Conservation (phyloP, 2,888 invertebrate genomes). For the Dinocampus coccinellae region DNA sequence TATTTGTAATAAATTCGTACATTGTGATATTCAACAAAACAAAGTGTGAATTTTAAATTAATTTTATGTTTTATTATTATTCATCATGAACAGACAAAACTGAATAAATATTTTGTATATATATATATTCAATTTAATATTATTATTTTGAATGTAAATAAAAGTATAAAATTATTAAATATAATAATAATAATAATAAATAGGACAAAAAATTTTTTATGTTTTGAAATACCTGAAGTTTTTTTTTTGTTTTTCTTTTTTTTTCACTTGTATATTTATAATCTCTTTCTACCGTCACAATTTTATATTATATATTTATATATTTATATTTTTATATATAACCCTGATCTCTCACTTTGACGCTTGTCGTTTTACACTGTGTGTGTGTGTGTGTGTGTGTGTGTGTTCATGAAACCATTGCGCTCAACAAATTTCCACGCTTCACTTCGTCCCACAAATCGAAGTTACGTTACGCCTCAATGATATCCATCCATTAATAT, state of each 20-base stretch:
- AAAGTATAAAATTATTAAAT: not conserved
- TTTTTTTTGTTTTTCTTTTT: not conserved
- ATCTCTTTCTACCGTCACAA: not conserved
- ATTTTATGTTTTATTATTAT: not conserved
- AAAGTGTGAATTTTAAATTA: not conserved
- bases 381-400: not conserved
- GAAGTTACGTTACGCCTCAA: conserved; percentile 29
- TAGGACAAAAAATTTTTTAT: not conserved
- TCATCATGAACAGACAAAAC: not conserved
- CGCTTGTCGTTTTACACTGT: not conserved
- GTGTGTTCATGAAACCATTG: not conserved
- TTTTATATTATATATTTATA: not conserved
- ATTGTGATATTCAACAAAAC: not conserved
- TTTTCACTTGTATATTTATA: not conserved
- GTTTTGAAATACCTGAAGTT: not conserved
- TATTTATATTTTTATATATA: not conserved
- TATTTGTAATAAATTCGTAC: not conserved
- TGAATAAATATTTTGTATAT: not conserved
- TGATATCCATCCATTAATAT: not conserved
- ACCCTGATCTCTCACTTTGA: conserved; percentile 25
- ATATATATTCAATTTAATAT: not conserved
- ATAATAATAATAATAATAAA: not conserved
- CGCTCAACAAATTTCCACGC: conserved; percentile 29
- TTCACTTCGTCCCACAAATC: conserved; percentile 29
- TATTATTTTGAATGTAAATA: not conserved